Evolutionary conservation across 2,888 invertebrate species (phyloP), one percentile per base, ranked within the genome.

Genomic region (Pardosa pseudoannulata): DNA sequence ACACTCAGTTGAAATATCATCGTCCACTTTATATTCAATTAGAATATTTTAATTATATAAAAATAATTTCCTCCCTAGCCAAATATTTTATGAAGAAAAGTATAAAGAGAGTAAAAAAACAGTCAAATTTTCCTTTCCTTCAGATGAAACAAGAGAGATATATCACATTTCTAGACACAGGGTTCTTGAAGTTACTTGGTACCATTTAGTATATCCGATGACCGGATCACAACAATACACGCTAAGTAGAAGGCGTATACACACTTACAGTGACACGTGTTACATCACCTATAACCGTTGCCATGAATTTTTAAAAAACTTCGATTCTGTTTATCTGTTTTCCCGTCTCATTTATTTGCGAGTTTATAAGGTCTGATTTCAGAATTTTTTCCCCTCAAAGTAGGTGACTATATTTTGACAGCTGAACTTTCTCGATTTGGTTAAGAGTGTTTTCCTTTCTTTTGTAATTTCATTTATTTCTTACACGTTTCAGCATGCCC

Each of bases 211-310:
- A 75, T 75, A 41, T 6, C 65, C n/a, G 39, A 36, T 50, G 64
- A 39, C 39, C 31, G 23, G 67, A 46, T 67, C 65, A 2, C 19
- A 75, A 76, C 76, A 76, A 76, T 76, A 28, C 41, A 31, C 64
- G 41, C 46, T 31, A 67, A 46, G 67, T 67, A 27, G 28, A 79
- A 79, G 71, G 79, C 71, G 79, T 79, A 31, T 62, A 64, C 71
- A 9, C 31, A 29, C 28, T 70, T 79, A 13, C 23, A 64, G 41
- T 79, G 79, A 79, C 79, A 79, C 79, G 27, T 64, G 71, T 41
- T 71, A 39, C 31, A 39, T 70, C 56, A 39, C 71, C 79, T 23
- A 46, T 70, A 65, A 13, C 31, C 41, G 16, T 29, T 41, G 46
- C 16, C 50, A 70, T 23, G 50, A 50, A 50, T 67, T 76, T 23